Evolutionary conservation across 1,140 invertebrate genomes (phyloP).

Genomic region (Bombus pascuorum): DNA sequence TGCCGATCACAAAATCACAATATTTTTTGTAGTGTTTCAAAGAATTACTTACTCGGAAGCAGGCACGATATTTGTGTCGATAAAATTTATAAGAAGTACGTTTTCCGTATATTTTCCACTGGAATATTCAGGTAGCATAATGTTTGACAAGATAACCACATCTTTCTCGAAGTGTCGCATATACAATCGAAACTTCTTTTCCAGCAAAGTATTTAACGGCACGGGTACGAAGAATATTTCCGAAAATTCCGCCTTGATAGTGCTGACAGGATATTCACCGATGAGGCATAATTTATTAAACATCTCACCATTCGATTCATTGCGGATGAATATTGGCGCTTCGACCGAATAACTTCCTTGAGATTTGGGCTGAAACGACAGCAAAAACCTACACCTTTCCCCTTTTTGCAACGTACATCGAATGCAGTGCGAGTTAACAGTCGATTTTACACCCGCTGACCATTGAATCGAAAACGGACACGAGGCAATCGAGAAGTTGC

Average conservation of each 20-base stretch:
- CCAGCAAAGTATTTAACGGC: constrained; percentile 29
- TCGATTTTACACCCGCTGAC: constrained; percentile 35
- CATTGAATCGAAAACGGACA: constrained; percentile 56
- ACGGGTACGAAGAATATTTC: constrained; percentile 64
- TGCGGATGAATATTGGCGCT: constrained; percentile 55
- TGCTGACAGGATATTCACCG: constrained; percentile 39
- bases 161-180: constrained; percentile 41
- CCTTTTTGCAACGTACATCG: constrained; percentile 38
- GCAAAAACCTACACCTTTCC: constrained; percentile 27
- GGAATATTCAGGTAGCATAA: constrained; percentile 19
- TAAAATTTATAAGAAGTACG: constrained; percentile 41
- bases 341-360: constrained; percentile 49
- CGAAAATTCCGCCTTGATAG: constrained; percentile 47
- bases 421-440: constrained; percentile 21
- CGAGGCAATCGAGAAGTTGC: constrained; percentile 32
- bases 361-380: constrained; percentile 53
- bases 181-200: constrained; percentile 51
- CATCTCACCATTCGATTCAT: constrained; percentile 34
- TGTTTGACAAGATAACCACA: constrained; percentile 17
- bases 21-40: too few relatives aligned
- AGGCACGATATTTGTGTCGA: constrained; percentile 5
- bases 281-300: constrained; percentile 62
- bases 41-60: constrained; percentile 33
- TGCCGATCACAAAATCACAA: too few relatives aligned
- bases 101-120: constrained; percentile 39